Evolutionary conservation across 2,888 invertebrate species (phyloP).

Genomic region (Rhamnusium bicolor): DNA sequence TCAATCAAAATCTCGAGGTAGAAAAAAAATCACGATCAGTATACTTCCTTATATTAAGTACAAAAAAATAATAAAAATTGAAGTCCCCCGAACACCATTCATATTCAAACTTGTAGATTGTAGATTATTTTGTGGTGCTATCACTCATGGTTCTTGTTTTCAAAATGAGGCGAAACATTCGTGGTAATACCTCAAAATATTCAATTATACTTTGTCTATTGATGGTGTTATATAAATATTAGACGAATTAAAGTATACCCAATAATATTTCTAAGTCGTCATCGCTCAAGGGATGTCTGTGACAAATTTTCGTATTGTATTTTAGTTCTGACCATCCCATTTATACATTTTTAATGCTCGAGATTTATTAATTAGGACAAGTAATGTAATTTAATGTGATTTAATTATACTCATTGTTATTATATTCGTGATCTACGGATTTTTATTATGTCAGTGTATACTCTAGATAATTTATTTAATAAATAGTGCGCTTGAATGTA

Average conservation of each 20-base stretch:
- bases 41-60: too few species aligned
- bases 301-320: slow-evolving; percentile 46
- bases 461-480: slow-evolving; percentile 38
- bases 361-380: slow-evolving; percentile 62
- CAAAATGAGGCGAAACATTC: too few species aligned
- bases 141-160: too few species aligned
- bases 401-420: slow-evolving; percentile 53
- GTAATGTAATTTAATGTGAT: slow-evolving; percentile 54
- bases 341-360: slow-evolving; percentile 44
- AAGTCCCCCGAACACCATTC: too few species aligned
- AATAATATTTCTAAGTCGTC: neutral
- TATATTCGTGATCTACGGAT: slow-evolving; percentile 47
- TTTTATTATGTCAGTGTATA: slow-evolving; percentile 35
- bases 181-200: too few species aligned
- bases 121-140: too few species aligned
- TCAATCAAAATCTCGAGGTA: too few species aligned
- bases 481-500: slow-evolving; percentile 27
- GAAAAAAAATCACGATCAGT: too few species aligned
- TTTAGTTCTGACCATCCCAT: slow-evolving; percentile 47
- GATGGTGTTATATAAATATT: neutral
- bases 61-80: too few species aligned
- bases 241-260: neutral
- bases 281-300: slow-evolving; percentile 19
- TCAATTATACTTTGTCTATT: too few species aligned
- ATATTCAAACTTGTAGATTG: too few species aligned